Base-by-base conservation (phyloP, 2,888 invertebrate genomes). In the Lepeophtheirus nordmannii region DNA sequence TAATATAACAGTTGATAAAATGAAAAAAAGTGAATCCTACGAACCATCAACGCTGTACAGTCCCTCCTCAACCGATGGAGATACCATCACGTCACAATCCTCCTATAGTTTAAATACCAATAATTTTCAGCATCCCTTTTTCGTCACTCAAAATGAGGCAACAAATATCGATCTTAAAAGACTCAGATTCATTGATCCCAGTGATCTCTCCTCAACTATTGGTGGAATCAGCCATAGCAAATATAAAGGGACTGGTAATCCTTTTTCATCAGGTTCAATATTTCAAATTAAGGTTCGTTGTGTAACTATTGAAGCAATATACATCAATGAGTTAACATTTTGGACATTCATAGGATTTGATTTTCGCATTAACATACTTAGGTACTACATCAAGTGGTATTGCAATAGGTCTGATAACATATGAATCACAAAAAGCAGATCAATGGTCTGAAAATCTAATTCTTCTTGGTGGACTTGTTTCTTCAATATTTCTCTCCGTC, bases 401-500 rank as follows among this genome's bases (percentile, higher is more conserved):
- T 46, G 53, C 53, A 46, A 17, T 46, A n/a, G 53, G 53, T 46
- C 53, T 46, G 53, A 46, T 46, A 14, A n/a, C 53, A 14, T 46
- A 46, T 17, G 53, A 46, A 14, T 46, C 53, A 14, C 53, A 46
- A 17, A 46, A 46, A 17, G 14, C 53, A n/a, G 53, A 46, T 46
- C n/a, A 61, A 30, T 61, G 61, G 61, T 30, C 61, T 2, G 61
- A 23, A n/a, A 22, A 30, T 37, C 38, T 61, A 1, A 61, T 61
- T 5, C 38, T 61, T 12, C 38, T 61, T n/a, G 61, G 61, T 12
- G 61, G 61, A 22, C 38, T 61, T 11, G 38, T 61, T 14, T 22
- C 30, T 12, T 3, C 61, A 11, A 61, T 38, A 14, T 61, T 61
- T 5, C 39, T 61, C 14, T n/a, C 61, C 5, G 2, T 58, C 1